Percentiles rank a stretch among this genome's conserved stretches.
Conservation (phyloP, 2,888 invertebrate species). For the Osmoderma eremita region DNA sequence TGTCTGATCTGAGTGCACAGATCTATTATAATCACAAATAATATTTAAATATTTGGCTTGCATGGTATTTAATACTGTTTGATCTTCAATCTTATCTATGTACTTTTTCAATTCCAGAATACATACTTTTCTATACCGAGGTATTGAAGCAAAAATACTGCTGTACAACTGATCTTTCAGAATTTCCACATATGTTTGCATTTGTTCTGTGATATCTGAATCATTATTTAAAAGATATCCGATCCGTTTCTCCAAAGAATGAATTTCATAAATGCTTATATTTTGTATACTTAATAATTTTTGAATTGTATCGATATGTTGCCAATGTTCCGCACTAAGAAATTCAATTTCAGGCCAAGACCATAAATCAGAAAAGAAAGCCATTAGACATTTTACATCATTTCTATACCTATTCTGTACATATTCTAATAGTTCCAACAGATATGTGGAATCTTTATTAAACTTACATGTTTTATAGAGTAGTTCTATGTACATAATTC, state of each 20-base stretch:
- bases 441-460: not conserved
- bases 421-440: slow-evolving; percentile 22
- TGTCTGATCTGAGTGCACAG: not conserved
- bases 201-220: slow-evolving; percentile 12
- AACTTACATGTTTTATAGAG: slow-evolving; percentile 17
- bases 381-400: not conserved
- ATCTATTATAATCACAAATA: slow-evolving; percentile 2
- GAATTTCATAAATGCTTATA: not conserved
- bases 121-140: not conserved
- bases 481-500: not conserved
- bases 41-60: not conserved
- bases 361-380: not conserved
- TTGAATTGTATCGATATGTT: slow-evolving; percentile 1
- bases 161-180: not conserved
- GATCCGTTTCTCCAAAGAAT: slow-evolving; percentile 8
- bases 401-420: slow-evolving; percentile 10
- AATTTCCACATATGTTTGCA: not conserved
- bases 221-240: slow-evolving; percentile 12
- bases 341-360: not conserved
- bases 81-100: slow-evolving; percentile 7
- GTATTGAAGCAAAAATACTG: slow-evolving; percentile 2
- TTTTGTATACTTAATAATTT: slow-evolving; percentile 17
- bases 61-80: not conserved
- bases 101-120: slow-evolving; percentile 15
- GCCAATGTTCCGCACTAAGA: slow-evolving; percentile 31